These are phyloP conservation scores for Cyclargus thomasi DNA, from an alignment of 1,140 invertebrate genomes.

Conservation along the genomic window DNA sequence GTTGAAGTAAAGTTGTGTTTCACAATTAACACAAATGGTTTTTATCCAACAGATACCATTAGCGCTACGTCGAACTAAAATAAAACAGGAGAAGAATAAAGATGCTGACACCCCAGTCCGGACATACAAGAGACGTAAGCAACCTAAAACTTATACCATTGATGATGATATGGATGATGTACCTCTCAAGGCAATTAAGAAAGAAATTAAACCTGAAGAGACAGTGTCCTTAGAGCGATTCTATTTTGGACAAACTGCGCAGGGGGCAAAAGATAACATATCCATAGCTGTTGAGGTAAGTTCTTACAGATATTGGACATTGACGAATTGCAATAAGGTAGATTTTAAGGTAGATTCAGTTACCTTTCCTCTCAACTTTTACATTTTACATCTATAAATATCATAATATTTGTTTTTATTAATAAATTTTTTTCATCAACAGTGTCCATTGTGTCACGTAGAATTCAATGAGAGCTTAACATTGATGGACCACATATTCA, in stretches of 20 bases:
- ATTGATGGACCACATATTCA: conserved; percentile 82
- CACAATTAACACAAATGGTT: neutral
- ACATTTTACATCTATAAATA: no score
- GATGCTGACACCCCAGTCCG: conserved; percentile 22
- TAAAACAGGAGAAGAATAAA: conserved; percentile 50
- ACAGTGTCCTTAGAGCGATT: conserved; percentile 74
- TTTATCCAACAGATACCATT: conserved; percentile 41
- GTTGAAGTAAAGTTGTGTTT: neutral
- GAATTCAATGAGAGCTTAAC: conserved; percentile 77
- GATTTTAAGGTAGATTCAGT: no score
- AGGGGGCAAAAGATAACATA: conserved; percentile 33
- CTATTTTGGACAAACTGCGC: conserved; percentile 77
- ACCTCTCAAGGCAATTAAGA: conserved; percentile 69
- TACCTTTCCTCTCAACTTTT: no score
- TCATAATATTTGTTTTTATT: neutral
- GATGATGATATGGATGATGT: conserved; percentile 62
- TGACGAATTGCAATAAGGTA: no score
- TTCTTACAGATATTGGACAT: neutral
- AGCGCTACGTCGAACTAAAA: conserved; percentile 53
- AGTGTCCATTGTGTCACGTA: conserved; percentile 77
- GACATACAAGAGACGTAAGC: conserved; percentile 37
- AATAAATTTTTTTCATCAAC: conserved; percentile 24
- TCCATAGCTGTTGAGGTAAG: conserved; percentile 63
- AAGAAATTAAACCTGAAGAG: conserved; percentile 59
- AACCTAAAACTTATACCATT: conserved; percentile 37